These are phyloP conservation scores for Cryptus viduatorius DNA, from an alignment of 2,888 invertebrate genomes.

Conservation along the genomic window DNA sequence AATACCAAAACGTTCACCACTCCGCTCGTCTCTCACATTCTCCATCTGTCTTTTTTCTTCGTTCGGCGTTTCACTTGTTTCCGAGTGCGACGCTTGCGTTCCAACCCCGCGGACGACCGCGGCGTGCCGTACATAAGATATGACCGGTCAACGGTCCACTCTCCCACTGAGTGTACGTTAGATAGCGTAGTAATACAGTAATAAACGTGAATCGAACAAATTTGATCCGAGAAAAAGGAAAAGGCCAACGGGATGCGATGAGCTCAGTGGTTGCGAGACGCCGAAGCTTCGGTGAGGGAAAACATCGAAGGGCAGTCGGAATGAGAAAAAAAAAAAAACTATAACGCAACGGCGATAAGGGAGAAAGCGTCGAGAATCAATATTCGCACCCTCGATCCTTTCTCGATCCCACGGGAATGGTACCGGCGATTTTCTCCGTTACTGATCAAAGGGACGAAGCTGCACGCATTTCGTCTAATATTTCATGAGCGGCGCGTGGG, in stretches of 20 bases:
- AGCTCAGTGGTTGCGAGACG: slow-evolving; percentile 10
- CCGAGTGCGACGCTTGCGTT: slow-evolving; percentile 55
- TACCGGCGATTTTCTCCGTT: slow-evolving; percentile 81
- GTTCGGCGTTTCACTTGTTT: slow-evolving; percentile 37
- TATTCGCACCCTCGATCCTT: slow-evolving; percentile 54
- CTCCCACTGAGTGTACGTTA: background rate
- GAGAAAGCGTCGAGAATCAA: slow-evolving; percentile 60
- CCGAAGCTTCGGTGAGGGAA: background rate
- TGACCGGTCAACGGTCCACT: slow-evolving; percentile 75
- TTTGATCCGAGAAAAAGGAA: slow-evolving; percentile 26
- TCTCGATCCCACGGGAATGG: slow-evolving; percentile 74
- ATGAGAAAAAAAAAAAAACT: slow-evolving; percentile 65
- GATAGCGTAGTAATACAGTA: slow-evolving; percentile 25
- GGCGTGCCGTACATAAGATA: slow-evolving; percentile 83
- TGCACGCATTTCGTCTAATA: slow-evolving; percentile 73
- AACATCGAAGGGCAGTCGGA: slow-evolving; percentile 34
- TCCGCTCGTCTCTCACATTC: slow-evolving; percentile 24
- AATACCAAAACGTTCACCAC: slow-evolving; percentile 82
- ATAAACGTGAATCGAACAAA: slow-evolving; percentile 36
- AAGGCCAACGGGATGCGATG: slow-evolving; percentile 19
- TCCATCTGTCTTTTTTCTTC: slow-evolving; percentile 41
- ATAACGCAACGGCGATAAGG: slow-evolving; percentile 57
- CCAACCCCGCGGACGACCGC: slow-evolving; percentile 78
- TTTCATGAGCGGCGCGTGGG: slow-evolving; percentile 77
- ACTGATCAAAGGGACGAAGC: slow-evolving; percentile 80